Evolutionary conservation across 1,140 invertebrate genomes (phyloP).

Genomic region (Dendroctonus valens): DNA sequence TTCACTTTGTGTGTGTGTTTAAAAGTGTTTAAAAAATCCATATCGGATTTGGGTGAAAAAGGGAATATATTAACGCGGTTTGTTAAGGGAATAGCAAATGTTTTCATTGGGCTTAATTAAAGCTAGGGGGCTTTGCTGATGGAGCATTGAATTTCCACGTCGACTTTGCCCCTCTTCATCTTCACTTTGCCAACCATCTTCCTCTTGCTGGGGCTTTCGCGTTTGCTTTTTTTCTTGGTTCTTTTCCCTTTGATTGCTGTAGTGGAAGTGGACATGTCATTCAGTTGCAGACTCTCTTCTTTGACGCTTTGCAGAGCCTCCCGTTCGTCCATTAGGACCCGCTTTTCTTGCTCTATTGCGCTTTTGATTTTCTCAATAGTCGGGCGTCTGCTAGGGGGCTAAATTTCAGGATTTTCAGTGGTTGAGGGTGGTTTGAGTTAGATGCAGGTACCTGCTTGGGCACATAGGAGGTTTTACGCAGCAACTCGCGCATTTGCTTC

Average conservation of each 20-base stretch:
- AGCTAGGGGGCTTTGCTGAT: not conserved
- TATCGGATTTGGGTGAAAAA: too few species aligned
- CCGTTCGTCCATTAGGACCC: constrained; percentile 1
- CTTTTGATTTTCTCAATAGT: constrained; percentile 32
- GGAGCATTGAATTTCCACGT: constrained; percentile 18
- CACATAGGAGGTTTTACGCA: constrained; percentile 13
- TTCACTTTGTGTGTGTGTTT: too few species aligned
- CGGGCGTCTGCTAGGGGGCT: constrained; percentile 7
- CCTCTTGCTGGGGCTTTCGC: not conserved
- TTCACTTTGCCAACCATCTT: not conserved
- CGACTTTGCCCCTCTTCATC: constrained; percentile 1
- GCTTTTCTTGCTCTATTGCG: constrained; percentile 24
- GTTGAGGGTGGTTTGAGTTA: not conserved
- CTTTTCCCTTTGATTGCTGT: constrained; percentile 1
- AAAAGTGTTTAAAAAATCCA: too few species aligned
- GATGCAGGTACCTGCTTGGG: constrained; percentile 3
- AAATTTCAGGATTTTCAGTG: not conserved
- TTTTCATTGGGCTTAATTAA: not conserved
- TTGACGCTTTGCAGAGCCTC: not conserved
- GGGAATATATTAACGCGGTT: too few species aligned
- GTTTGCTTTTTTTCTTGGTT: constrained; percentile 17
- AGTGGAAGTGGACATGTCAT: constrained; percentile 18
- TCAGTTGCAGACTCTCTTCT: not conserved
- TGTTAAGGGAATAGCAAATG: not conserved
- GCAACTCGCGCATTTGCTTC: constrained; percentile 6